These are phyloP conservation scores for Petrosia ficiformis DNA, from an alignment of 37 sponge, comb jelly and placozoan genomes.

Conservation along the genomic window DNA sequence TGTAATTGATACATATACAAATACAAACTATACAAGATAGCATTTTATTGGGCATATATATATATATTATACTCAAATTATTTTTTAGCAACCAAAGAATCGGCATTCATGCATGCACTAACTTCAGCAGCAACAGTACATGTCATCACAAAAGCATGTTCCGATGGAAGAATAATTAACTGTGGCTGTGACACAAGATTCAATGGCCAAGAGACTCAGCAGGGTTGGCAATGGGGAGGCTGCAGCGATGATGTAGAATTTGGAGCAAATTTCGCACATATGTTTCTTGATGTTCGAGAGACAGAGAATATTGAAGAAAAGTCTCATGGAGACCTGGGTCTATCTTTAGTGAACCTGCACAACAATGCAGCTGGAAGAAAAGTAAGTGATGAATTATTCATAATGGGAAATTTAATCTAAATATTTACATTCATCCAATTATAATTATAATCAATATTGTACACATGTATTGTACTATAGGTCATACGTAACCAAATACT, in stretches of 20 bases:
- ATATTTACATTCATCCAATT: not conserved
- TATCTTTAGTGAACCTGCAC: conserved; percentile 42
- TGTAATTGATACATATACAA: no score
- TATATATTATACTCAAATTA: not conserved
- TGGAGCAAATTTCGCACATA: conserved; percentile 38
- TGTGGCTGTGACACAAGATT: conserved; percentile 60
- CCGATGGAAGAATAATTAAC: conserved; percentile 22
- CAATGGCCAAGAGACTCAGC: conserved; percentile 5
- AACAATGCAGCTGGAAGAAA: conserved; percentile 64
- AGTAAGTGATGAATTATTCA: no score
- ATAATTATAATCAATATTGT: no score
- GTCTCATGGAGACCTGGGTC: not conserved
- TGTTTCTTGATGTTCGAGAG: conserved; percentile 46
- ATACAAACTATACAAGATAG: not conserved
- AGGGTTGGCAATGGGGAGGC: conserved; percentile 64
- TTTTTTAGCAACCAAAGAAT: conserved; percentile 38
- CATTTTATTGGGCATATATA: not conserved
- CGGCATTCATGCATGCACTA: conserved; percentile 64
- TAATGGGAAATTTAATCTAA: not conserved
- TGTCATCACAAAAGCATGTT: conserved; percentile 48
- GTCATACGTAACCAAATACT: no score
- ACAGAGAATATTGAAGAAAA: conserved; percentile 5
- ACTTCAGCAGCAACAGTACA: conserved; percentile 56
- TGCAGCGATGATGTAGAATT: conserved; percentile 65
- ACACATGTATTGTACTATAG: no score